These are phyloP conservation scores for Drosophila birchii DNA, from an alignment of 2,888 invertebrate genomes.

Conservation along the genomic window DNA sequence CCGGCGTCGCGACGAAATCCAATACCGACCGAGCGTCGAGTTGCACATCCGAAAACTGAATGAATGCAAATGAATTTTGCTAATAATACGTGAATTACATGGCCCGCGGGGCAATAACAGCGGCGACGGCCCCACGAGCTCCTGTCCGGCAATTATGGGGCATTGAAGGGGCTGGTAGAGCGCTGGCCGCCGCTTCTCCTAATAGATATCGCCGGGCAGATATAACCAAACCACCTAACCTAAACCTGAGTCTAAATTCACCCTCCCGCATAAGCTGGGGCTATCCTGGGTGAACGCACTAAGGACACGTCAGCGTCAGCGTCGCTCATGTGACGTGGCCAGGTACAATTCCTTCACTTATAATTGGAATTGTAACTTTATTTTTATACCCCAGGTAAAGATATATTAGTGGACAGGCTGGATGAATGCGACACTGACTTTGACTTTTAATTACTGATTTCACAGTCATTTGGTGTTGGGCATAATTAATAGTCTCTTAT, in stretches of 20 bases:
- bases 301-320: slow-evolving; percentile 81
- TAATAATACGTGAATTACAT: slow-evolving; percentile 47
- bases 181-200: slow-evolving; percentile 8
- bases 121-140: slow-evolving; percentile 19
- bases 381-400: slow-evolving; percentile 16
- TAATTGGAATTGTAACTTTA: slow-evolving; percentile 42
- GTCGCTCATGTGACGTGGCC: slow-evolving; percentile 30
- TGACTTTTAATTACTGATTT: neutral
- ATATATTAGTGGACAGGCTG: neutral
- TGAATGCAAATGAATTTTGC: slow-evolving; percentile 63
- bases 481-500: no score
- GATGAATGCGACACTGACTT: neutral
- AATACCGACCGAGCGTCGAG: slow-evolving; percentile 45
- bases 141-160: slow-evolving; percentile 53
- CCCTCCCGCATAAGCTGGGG: slow-evolving; percentile 33
- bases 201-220: slow-evolving; percentile 53
- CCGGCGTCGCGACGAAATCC: slow-evolving; percentile 60
- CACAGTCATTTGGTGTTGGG: neutral
- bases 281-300: slow-evolving; percentile 30
- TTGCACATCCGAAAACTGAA: slow-evolving; percentile 67
- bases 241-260: slow-evolving; percentile 10
- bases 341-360: slow-evolving; percentile 42
- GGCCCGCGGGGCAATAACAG: slow-evolving; percentile 25
- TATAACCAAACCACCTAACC: slow-evolving; percentile 23
- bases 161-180: slow-evolving; percentile 31